phyloP scores from a whole-genome alignment of 2,797 vertebrate species.

The Chanos chanos region DNA sequence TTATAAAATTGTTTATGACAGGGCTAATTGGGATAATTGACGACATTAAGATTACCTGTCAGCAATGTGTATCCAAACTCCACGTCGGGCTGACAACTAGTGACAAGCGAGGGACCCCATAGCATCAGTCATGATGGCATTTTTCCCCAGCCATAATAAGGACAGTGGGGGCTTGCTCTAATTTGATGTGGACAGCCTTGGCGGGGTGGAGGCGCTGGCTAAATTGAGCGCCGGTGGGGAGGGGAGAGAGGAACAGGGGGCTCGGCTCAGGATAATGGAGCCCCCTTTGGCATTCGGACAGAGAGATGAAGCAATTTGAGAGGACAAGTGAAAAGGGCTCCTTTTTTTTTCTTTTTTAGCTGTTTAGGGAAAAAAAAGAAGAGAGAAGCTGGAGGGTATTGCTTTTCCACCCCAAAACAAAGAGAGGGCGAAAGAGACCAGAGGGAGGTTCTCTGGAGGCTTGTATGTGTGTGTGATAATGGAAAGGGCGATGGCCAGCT shows the following conservation, averaged over 20 bases:
- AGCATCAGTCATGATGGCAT: slow-evolving; percentile 95
- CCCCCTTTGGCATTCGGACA: slow-evolving; percentile 91
- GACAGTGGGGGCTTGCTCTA: slow-evolving; percentile 92
- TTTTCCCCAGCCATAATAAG: slow-evolving; percentile 89
- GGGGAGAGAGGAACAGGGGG: neutral
- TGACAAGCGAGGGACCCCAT: slow-evolving; percentile 98
- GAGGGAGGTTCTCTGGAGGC: slow-evolving; percentile 51
- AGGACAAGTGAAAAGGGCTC: slow-evolving; percentile 81
- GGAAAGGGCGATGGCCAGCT: no score
- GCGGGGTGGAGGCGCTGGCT: slow-evolving; percentile 78
- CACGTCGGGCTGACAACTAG: slow-evolving; percentile 94
- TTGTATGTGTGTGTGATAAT: neutral
- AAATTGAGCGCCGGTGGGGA: slow-evolving; percentile 60
- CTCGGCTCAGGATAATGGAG: slow-evolving; percentile 78
- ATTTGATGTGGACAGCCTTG: slow-evolving; percentile 96
- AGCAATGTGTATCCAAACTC: slow-evolving; percentile 95
- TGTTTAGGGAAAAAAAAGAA: slow-evolving; percentile 87
- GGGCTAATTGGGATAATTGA: slow-evolving; percentile 99
- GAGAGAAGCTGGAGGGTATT: slow-evolving; percentile 78
- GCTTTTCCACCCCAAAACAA: slow-evolving; percentile 58
- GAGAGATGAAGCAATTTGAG: slow-evolving; percentile 88
- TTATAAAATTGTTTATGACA: slow-evolving; percentile 99
- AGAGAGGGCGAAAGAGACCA: slow-evolving; percentile 70
- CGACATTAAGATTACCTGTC: slow-evolving; percentile 99
- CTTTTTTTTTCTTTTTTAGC: slow-evolving; percentile 79